phyloP scores from a whole-genome alignment of 2,113 vertebrate genomes.

The Crotophaga sulcirostris region DNA sequence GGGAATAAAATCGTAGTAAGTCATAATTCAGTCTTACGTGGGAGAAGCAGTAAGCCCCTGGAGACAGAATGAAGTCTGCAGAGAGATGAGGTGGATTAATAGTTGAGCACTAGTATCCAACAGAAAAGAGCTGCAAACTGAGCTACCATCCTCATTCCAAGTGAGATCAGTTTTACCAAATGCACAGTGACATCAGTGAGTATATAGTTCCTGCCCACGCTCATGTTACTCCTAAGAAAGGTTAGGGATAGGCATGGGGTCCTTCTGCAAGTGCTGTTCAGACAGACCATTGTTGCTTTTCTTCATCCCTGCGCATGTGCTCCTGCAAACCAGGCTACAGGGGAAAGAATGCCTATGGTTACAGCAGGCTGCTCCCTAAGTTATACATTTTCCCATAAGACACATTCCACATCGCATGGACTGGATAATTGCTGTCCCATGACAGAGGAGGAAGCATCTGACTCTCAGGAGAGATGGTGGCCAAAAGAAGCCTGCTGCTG shows the following conservation, averaged over 20 bases:
- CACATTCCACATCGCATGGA: neutral
- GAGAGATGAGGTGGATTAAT: neutral
- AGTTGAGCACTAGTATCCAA: neutral
- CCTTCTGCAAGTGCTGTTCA: neutral
- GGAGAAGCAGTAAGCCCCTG: neutral
- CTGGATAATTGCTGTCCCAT: neutral
- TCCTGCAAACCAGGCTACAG: neutral
- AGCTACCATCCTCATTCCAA: neutral
- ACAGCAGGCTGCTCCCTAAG: neutral
- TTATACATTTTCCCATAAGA: neutral
- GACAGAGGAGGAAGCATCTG: neutral
- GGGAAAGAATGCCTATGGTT: fast-evolving
- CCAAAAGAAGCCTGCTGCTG: neutral
- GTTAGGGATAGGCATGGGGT: neutral
- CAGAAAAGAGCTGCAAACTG: neutral
- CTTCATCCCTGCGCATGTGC: neutral
- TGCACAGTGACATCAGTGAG: neutral
- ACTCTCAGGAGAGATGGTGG: neutral
- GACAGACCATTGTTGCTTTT: neutral
- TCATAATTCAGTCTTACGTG: neutral
- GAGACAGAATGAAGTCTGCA: neutral
- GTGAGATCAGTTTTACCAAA: neutral
- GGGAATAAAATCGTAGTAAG: neutral
- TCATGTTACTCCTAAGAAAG: neutral
- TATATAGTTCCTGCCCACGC: neutral